Evolutionary conservation across 2,888 invertebrate species (phyloP), one percentile per base, ranked within the genome.

Genomic region (Gisinianus flammeolus): DNA sequence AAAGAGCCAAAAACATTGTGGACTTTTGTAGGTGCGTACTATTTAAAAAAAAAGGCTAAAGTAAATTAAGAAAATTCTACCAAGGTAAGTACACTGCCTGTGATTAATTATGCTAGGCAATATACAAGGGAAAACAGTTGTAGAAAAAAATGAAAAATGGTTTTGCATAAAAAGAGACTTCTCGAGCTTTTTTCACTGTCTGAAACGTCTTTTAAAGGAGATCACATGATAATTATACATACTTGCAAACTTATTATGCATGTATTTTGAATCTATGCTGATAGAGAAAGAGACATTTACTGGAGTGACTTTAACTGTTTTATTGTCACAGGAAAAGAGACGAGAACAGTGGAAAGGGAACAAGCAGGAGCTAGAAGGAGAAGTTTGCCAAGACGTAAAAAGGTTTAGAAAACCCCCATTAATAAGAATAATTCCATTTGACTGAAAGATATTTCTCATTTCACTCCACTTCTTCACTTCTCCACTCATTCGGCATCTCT

Each of bases 341-440:
- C 68, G 12, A 24, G 68, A 16, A 26, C 8, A 52, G 28, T n/a
- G 28, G 56, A 56, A 19, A 71, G 52, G 30, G 30, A n/a, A 44
- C 26, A 56, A 52, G 31, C 28, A 56, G 30, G 30, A 44, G 64
- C 64, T 64, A 64, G 44, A 35, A 64, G n/a, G 35, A 64, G 19
- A 74, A 64, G 73, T 64, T 74, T 74, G 73, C 73, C 73, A 74
- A 74, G 73, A 74, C 28, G 44, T 74, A 74, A 74, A 66, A 74
- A 74, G 73, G 73, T 66, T 74, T 22, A 64, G 64, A 74, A 74
- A 74, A 74, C 44, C 44, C 64, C 33, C 73, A 74, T 74, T 74
- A 74, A 74, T 74, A 74, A 74, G 73, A 74, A 74, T 74, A 74
- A 74, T 74, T 74, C 73, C 73, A 58, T 64, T 74, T 66, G 73